A percentile compares a stretch with the other conserved stretches of the same genome.
phyloP scores from a whole-genome alignment of 2,888 invertebrate genomes.

The Sturmia bella region DNA sequence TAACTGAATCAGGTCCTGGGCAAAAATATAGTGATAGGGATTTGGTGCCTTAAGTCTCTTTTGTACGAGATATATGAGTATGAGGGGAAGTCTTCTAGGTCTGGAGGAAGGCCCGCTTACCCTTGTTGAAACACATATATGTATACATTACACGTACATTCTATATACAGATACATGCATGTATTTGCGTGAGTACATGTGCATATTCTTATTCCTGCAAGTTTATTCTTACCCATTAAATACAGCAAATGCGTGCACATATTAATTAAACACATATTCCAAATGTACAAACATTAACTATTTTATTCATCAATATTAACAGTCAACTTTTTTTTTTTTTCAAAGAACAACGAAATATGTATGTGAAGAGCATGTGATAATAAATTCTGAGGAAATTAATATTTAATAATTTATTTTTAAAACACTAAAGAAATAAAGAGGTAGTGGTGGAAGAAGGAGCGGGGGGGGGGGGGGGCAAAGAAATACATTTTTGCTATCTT shows the following conservation, averaged over 20 bases:
- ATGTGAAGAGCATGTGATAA: slow-evolving; percentile 36
- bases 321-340: slow-evolving; percentile 5
- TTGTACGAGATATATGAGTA: too few relatives aligned
- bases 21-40: too few relatives aligned
- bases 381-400: slow-evolving; percentile 39
- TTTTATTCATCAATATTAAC: slow-evolving; percentile 60
- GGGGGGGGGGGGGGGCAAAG: neutral
- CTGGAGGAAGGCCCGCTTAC: too few relatives aligned
- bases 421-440: neutral
- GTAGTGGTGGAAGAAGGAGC: too few relatives aligned
- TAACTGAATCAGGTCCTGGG: too few relatives aligned
- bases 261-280: slow-evolving; percentile 70
- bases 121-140: too few relatives aligned
- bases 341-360: slow-evolving; percentile 25
- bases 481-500: slow-evolving; percentile 3
- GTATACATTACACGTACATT: neutral
- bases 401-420: slow-evolving; percentile 48
- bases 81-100: too few relatives aligned
- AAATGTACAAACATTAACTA: slow-evolving; percentile 64
- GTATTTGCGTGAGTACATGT: neutral
- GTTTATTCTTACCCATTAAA: slow-evolving; percentile 9
- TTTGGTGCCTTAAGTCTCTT: too few relatives aligned
- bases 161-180: too few relatives aligned
- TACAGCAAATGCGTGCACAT: slow-evolving; percentile 41
- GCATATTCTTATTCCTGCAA: neutral